Percentiles rank a stretch among this genome's conserved stretches.
These are phyloP conservation scores for Chrysina gloriosa DNA, from an alignment of 2,888 invertebrate species.

Conservation along the genomic window DNA sequence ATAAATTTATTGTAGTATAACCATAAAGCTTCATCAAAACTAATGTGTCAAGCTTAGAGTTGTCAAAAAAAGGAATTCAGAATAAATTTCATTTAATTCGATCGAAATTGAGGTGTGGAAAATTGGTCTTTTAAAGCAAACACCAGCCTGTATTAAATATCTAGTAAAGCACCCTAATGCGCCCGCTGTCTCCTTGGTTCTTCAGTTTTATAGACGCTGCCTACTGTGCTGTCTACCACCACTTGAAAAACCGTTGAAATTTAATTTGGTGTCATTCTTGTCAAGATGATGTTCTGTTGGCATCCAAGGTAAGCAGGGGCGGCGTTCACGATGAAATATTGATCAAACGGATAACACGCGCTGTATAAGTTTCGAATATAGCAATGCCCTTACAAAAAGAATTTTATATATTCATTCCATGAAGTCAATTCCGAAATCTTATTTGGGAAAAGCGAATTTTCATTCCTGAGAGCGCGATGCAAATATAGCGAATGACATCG, in stretches of 20 bases:
- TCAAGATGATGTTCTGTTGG: background rate
- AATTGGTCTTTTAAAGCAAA: conserved; percentile 16
- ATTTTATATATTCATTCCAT: too few relatives aligned
- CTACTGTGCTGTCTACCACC: too few relatives aligned
- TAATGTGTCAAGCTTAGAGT: conserved; percentile 20
- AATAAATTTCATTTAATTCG: conserved; percentile 12
- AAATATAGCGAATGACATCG: too few relatives aligned
- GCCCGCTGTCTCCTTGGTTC: background rate
- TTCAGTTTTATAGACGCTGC: background rate
- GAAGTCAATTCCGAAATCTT: too few relatives aligned
- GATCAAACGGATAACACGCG: conserved; percentile 10
- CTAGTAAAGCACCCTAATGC: background rate
- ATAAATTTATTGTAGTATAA: too few relatives aligned
- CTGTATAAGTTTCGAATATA: background rate
- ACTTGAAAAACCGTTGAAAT: background rate
- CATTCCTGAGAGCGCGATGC: too few relatives aligned
- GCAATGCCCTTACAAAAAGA: too few relatives aligned
- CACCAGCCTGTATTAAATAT: conserved; percentile 19
- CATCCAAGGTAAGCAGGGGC: background rate
- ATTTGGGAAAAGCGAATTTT: too few relatives aligned
- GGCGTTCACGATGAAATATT: conserved; percentile 5
- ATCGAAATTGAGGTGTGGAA: conserved; percentile 26
- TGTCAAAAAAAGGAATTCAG: background rate
- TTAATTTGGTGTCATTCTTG: conserved; percentile 15
- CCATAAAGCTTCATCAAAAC: too few relatives aligned